Evolutionary conservation across 2,888 invertebrate species (phyloP).

Genomic region (Heteropelma amictum): DNA sequence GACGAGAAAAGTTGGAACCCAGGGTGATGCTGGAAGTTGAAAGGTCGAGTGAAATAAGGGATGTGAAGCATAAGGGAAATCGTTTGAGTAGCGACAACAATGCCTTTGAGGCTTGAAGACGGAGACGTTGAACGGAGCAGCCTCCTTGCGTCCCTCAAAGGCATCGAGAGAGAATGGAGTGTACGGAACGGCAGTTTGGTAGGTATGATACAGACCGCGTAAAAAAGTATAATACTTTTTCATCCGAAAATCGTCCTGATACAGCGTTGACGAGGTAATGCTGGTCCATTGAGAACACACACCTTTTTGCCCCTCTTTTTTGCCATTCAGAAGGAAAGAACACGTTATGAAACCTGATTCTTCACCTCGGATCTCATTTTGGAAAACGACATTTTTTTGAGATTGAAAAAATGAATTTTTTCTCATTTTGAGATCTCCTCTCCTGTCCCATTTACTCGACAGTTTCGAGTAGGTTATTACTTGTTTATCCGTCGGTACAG

Average conservation of each 20-base stretch:
- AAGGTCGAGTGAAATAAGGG: slow-evolving; percentile 28
- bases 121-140: slow-evolving; percentile 15
- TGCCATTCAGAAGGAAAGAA: no score
- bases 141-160: slow-evolving; percentile 42
- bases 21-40: neutral
- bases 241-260: slow-evolving; percentile 21
- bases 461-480: no score
- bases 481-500: no score
- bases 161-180: slow-evolving; percentile 10
- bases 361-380: no score
- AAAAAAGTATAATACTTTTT: slow-evolving; percentile 22
- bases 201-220: neutral
- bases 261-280: neutral
- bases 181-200: neutral
- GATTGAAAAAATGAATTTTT: no score
- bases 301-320: no score
- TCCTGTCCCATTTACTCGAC: no score
- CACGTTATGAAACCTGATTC: no score
- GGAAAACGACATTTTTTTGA: no score
- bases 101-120: slow-evolving; percentile 42
- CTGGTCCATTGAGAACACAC: neutral
- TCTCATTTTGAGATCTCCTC: no score
- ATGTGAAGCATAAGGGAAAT: slow-evolving; percentile 40
- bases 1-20: slow-evolving; percentile 2
- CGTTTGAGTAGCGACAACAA: slow-evolving; percentile 51